phyloP scores from a whole-genome alignment of 2,797 vertebrate genomes.

The Borostomias antarcticus region DNA sequence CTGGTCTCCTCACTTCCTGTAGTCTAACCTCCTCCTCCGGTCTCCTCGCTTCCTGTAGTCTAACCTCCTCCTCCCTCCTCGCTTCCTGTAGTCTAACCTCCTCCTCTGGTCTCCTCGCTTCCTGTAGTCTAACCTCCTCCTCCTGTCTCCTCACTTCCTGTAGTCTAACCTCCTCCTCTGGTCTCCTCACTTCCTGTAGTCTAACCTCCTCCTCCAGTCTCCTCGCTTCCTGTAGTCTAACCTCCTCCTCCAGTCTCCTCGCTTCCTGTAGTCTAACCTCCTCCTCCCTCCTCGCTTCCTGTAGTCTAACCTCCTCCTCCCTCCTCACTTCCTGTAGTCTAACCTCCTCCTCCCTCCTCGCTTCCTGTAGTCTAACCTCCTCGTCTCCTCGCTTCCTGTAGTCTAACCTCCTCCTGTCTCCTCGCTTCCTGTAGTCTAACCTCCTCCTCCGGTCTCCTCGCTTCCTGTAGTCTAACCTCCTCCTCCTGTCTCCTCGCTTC shows the following conservation, averaged over 20 bases:
- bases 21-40: too few relatives aligned
- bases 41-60: too few relatives aligned
- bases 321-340: background rate
- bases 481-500: background rate
- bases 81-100: background rate
- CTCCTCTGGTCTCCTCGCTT: too few relatives aligned
- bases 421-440: background rate
- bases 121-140: too few relatives aligned
- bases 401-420: background rate
- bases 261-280: too few relatives aligned
- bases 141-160: background rate
- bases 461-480: background rate
- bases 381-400: background rate
- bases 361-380: slow-evolving; percentile 29
- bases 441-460: slow-evolving; percentile 4
- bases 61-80: background rate
- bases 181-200: background rate
- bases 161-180: background rate
- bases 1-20: too few relatives aligned
- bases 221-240: background rate
- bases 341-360: background rate
- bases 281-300: too few relatives aligned
- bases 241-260: background rate
- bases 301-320: too few relatives aligned
- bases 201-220: background rate